phyloP scores from a whole-genome alignment of 2,797 vertebrate genomes.

The Sarcophilus harrisii region DNA sequence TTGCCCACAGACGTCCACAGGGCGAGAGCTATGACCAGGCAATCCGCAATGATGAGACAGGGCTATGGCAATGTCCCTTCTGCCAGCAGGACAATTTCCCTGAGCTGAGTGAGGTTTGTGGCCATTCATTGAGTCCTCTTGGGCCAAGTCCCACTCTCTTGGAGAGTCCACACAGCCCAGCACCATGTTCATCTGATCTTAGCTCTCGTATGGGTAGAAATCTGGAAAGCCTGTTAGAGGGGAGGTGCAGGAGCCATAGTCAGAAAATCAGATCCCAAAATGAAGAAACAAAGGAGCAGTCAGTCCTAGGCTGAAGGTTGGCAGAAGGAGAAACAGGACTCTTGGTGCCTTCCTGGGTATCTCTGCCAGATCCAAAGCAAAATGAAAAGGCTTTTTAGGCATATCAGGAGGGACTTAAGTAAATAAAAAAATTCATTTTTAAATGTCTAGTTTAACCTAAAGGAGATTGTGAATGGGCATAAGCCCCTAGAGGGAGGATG shows the following conservation, averaged over 20 bases:
- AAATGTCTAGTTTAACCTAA: background rate
- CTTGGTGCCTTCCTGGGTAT: background rate
- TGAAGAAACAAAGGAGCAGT: background rate
- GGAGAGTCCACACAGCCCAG: background rate
- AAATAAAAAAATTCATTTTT: background rate
- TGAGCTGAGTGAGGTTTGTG: slow-evolving; percentile 95
- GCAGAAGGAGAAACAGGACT: background rate
- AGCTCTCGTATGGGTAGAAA: background rate
- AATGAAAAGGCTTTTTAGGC: background rate
- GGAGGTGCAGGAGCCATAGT: background rate
- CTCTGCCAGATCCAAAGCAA: background rate
- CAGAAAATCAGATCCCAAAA: background rate
- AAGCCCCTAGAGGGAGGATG: background rate
- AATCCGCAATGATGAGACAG: slow-evolving; percentile 95
- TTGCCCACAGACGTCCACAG: slow-evolving; percentile 97
- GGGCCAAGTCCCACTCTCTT: background rate
- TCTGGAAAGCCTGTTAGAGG: background rate
- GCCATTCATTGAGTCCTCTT: background rate
- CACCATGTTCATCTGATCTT: background rate
- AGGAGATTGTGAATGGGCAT: background rate
- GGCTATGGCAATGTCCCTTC: slow-evolving; percentile 99
- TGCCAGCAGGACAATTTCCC: slow-evolving; percentile 99
- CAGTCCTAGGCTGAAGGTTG: background rate
- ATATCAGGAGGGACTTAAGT: background rate
- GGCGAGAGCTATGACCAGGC: slow-evolving; percentile 99